Conservation (phyloP, 2,888 invertebrate species). For the Lasioglossum villosulum region DNA sequence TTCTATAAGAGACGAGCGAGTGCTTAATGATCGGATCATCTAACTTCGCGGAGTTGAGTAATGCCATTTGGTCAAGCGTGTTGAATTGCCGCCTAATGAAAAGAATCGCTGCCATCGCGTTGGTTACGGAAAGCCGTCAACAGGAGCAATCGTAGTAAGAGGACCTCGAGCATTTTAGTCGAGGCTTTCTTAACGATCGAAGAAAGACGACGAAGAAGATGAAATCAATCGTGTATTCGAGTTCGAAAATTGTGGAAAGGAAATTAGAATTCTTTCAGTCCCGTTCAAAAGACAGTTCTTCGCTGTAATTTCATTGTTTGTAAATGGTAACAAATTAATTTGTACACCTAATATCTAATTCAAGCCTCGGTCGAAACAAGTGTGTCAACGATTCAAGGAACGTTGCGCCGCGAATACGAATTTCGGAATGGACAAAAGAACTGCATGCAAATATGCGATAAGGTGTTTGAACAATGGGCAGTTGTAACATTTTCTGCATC, state of each 20-base stretch:
- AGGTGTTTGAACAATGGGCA: background rate
- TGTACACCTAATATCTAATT: background rate
- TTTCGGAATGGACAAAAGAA: background rate
- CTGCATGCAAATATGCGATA: background rate
- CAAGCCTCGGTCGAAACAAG: background rate
- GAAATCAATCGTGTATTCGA: background rate
- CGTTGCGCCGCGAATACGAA: background rate
- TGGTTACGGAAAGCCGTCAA: background rate
- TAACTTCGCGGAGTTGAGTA: background rate
- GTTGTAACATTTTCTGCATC: background rate
- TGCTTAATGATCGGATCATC: background rate
- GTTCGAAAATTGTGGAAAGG: background rate
- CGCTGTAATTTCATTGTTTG: background rate
- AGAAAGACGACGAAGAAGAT: background rate
- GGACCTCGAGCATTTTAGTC: background rate
- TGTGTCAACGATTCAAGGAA: background rate
- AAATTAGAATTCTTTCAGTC: background rate
- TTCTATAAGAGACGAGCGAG: background rate
- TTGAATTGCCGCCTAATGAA: background rate
- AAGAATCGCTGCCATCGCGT: background rate
- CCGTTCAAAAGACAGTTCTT: too few species aligned
- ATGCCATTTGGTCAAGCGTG: background rate
- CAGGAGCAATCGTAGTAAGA: background rate
- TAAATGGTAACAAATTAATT: background rate
- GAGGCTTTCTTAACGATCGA: background rate